Conservation (phyloP, 1,140 invertebrate genomes). For the Dreissena polymorpha region DNA sequence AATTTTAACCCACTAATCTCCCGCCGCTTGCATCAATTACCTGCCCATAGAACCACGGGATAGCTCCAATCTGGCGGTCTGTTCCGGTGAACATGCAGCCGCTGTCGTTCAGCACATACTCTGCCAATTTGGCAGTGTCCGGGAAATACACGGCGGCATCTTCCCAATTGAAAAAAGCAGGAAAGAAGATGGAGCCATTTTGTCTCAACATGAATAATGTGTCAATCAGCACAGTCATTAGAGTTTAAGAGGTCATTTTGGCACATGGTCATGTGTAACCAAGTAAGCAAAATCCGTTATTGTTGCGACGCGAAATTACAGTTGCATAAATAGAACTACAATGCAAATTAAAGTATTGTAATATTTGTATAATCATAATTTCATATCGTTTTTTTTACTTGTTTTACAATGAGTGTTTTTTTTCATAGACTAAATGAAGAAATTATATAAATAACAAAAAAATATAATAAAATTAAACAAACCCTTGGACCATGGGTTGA, state of each 20-base stretch:
- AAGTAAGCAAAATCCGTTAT: background rate
- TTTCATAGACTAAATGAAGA: too few relatives aligned
- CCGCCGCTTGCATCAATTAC: conserved; percentile 55
- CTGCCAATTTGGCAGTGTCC: conserved; percentile 86
- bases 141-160: conserved; percentile 80
- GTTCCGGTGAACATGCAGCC: conserved; percentile 95
- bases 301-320: background rate
- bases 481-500: conserved; percentile 93
- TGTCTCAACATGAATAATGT: background rate
- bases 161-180: conserved; percentile 5
- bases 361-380: too few relatives aligned
- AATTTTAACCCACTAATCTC: too few relatives aligned
- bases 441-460: too few relatives aligned
- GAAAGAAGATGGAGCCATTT: background rate
- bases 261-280: background rate
- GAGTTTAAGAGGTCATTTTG: background rate
- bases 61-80: conserved; percentile 88
- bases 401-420: too few relatives aligned
- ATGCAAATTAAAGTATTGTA: background rate
- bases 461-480: conserved; percentile 27
- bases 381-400: too few relatives aligned
- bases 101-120: conserved; percentile 92
- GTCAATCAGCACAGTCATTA: background rate
- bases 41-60: conserved; percentile 94
- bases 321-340: background rate